These are phyloP conservation scores for Phyllotreta striolata DNA, from an alignment of 2,888 invertebrate species.

Conservation along the genomic window DNA sequence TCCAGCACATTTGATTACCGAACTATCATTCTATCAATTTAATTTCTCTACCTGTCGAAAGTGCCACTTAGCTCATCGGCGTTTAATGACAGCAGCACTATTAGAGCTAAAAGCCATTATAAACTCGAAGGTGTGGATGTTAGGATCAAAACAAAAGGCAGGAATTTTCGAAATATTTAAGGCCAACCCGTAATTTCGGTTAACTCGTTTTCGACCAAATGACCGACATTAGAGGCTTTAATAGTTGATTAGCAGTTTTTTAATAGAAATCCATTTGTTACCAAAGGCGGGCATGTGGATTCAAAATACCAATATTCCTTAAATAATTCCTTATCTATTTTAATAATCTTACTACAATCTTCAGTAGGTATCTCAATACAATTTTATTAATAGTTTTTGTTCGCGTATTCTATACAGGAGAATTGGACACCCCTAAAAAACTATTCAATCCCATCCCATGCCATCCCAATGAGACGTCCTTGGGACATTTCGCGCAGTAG, in stretches of 20 bases:
- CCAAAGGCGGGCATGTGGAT: not conserved
- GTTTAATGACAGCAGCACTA: not conserved
- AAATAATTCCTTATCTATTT: too few relatives aligned
- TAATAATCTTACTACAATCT: too few relatives aligned
- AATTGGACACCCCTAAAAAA: too few relatives aligned
- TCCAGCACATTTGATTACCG: too few relatives aligned
- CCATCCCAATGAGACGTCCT: not conserved
- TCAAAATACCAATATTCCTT: too few relatives aligned
- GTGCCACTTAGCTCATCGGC: constrained; percentile 12
- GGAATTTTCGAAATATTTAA: constrained; percentile 24
- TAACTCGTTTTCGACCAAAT: constrained; percentile 22
- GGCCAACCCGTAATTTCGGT: constrained; percentile 17
- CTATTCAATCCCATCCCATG: not conserved
- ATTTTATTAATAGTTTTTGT: too few relatives aligned
- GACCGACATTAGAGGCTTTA: constrained; percentile 23
- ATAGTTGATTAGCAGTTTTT: constrained; percentile 16
- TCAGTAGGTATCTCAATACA: too few relatives aligned
- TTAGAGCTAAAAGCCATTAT: constrained; percentile 16
- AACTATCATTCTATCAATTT: not conserved
- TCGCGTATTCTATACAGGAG: too few relatives aligned
- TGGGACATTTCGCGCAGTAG: constrained; percentile 37
- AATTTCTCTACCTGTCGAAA: constrained; percentile 13
- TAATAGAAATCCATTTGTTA: not conserved
- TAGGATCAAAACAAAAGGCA: constrained; percentile 23
- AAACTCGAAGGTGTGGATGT: constrained; percentile 25